A percentile compares a stretch with the other conserved stretches of the same genome.
Conservation (phyloP, 1,140 invertebrate species). For the Aphelinus certus region DNA sequence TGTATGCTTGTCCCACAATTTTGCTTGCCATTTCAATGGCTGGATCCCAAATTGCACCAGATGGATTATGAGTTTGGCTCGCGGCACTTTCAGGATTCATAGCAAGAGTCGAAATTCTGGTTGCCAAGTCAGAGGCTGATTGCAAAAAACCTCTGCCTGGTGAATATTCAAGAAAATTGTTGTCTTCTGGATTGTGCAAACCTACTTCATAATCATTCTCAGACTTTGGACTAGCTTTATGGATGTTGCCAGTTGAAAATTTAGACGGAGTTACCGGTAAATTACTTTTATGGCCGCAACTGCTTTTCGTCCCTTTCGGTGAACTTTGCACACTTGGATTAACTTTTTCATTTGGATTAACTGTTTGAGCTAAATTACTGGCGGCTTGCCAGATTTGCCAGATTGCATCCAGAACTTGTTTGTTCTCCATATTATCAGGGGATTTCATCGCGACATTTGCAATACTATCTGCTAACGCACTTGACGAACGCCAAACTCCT, state of each 20-base stretch:
- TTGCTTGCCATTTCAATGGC: neutral
- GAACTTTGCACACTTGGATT: no score
- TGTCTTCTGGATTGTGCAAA: no score
- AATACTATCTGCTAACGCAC: slow-evolving; percentile 12
- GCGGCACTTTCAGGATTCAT: neutral
- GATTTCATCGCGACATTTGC: neutral
- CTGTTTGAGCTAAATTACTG: slow-evolving; percentile 4
- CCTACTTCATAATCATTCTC: no score
- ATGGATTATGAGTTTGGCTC: neutral
- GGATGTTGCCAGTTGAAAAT: no score
- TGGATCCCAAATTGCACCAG: neutral
- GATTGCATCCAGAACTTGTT: neutral
- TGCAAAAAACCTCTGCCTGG: neutral
- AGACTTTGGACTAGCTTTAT: no score
- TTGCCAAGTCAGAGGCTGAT: neutral
- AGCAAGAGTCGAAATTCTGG: neutral
- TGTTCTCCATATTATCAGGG: neutral
- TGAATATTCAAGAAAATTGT: no score
- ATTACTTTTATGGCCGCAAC: no score
- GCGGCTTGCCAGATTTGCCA: neutral
- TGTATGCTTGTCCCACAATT: neutral
- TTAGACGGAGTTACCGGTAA: no score
- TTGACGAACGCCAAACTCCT: slow-evolving; percentile 4
- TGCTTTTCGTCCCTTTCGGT: no score
- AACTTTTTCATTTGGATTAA: neutral